phyloP scores from a whole-genome alignment of 2,113 vertebrate genomes.

The Hydrochoerus hydrochaeris region DNA sequence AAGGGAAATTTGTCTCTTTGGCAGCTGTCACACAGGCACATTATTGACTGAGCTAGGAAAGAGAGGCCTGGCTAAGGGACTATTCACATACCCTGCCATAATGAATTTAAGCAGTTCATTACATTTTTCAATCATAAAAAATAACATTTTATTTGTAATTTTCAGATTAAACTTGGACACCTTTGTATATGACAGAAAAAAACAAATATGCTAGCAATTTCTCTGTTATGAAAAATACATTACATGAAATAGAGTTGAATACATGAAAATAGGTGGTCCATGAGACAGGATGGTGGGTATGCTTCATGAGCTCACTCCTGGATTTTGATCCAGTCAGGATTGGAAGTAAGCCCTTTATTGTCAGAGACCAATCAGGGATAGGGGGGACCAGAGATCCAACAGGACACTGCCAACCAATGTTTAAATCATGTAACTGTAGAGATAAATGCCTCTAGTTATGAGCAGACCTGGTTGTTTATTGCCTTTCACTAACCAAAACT shows the following conservation, averaged over 20 bases:
- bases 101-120: constrained; percentile 26
- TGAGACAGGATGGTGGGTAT: not conserved
- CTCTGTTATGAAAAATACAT: constrained; percentile 36
- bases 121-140: constrained; percentile 74
- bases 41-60: constrained; percentile 26
- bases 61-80: constrained; percentile 44
- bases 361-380: not conserved
- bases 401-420: not conserved
- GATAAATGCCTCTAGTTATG: not conserved
- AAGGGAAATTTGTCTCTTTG: not conserved
- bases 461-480: not conserved
- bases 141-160: constrained; percentile 67
- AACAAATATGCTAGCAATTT: constrained; percentile 50
- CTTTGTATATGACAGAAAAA: constrained; percentile 47
- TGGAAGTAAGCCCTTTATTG: not conserved
- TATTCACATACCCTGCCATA: not conserved
- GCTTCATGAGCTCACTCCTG: not conserved
- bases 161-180: constrained; percentile 64
- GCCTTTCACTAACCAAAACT: not conserved
- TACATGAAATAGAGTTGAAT: not conserved
- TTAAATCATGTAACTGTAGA: not conserved
- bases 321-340: not conserved
- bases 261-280: not conserved
- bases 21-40: not conserved
- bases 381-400: not conserved